phyloP scores from a whole-genome alignment of 2,888 invertebrate species.

The Noctua janthe region DNA sequence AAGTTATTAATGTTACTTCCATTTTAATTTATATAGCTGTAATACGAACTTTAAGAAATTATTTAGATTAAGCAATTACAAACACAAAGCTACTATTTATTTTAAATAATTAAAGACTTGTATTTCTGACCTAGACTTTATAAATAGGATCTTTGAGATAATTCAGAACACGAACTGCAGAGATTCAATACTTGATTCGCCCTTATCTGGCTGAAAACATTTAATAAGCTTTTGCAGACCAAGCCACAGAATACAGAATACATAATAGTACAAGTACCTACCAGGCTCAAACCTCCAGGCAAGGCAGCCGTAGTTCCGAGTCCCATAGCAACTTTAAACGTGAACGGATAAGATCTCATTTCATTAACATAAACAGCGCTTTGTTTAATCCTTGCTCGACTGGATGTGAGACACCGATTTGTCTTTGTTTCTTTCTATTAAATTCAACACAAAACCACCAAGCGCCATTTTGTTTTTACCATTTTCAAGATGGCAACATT shows the following conservation, averaged over 20 bases:
- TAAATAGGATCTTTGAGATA: conserved; percentile 2
- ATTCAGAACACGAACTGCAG: neutral
- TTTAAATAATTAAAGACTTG: neutral
- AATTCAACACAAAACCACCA: conserved; percentile 45
- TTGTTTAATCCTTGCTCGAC: conserved; percentile 70
- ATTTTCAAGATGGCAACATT: conserved; percentile 59
- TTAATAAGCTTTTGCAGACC: conserved; percentile 35
- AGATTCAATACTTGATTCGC: conserved; percentile 31
- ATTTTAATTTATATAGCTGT: conserved; percentile 21
- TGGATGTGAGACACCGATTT: conserved; percentile 60
- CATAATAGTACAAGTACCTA: neutral
- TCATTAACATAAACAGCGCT: conserved; percentile 78
- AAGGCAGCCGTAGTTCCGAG: conserved; percentile 11
- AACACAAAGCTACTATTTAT: neutral
- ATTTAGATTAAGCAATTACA: conserved; percentile 4
- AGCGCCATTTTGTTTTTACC: conserved; percentile 52
- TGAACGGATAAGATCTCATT: conserved; percentile 73
- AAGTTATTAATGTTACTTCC: conserved; percentile 8
- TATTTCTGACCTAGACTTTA: neutral
- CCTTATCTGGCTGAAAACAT: conserved; percentile 13
- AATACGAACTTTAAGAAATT: neutral
- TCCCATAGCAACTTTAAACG: conserved; percentile 51
- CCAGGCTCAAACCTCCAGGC: neutral
- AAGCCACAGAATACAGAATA: no score
- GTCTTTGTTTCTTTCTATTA: conserved; percentile 67